Evolutionary conservation across 2,113 vertebrate genomes (phyloP).

Genomic region (Nicator chloris): DNA sequence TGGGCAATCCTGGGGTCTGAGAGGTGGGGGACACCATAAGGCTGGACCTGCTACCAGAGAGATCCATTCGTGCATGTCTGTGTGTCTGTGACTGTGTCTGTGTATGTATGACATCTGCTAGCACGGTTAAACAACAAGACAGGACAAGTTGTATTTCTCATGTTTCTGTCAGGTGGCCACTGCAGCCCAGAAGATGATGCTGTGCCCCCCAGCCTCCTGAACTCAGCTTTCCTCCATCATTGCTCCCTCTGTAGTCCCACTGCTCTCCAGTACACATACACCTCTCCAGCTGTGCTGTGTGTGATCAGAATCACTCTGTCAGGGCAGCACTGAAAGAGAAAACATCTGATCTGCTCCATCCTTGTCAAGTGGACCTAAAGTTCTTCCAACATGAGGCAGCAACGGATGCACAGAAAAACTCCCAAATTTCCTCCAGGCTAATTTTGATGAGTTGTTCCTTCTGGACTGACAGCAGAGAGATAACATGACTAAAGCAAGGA

Average conservation of each 20-base stretch:
- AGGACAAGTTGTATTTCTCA: background rate
- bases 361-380: background rate
- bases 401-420: background rate
- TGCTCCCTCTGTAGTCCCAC: background rate
- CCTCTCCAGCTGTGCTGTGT: accelerated
- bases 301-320: background rate
- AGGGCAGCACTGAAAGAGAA: background rate
- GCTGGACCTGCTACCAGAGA: background rate
- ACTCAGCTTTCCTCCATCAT: background rate
- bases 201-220: accelerated
- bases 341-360: background rate
- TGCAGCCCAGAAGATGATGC: accelerated
- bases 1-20: accelerated
- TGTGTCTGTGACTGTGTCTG: background rate
- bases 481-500: background rate
- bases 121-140: background rate
- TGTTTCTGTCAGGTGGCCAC: background rate
- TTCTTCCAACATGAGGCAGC: background rate
- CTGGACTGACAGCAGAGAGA: background rate
- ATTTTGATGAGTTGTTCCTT: background rate
- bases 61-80: background rate
- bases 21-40: background rate
- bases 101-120: background rate
- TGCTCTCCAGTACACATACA: background rate
- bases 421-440: background rate